These are phyloP conservation scores for Apodemia duryi DNA, from an alignment of 2,888 invertebrate genomes.

Conservation along the genomic window DNA sequence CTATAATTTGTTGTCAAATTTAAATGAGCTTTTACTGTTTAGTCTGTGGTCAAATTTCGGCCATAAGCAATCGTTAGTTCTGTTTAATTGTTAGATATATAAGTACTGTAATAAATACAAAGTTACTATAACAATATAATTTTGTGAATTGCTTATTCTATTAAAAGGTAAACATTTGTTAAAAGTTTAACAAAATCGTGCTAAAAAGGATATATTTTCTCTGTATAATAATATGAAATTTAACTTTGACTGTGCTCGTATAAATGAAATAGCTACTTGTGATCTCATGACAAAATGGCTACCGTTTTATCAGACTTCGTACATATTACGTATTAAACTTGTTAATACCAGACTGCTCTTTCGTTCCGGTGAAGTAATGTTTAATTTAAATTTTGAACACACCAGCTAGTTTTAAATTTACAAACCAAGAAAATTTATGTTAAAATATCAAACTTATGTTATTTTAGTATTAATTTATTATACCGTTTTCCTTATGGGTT, in stretches of 20 bases:
- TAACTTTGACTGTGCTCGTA: neutral
- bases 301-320: neutral
- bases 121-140: too few species aligned
- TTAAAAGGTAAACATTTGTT: too few species aligned
- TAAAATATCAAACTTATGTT: neutral
- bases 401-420: neutral
- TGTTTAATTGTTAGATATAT: too few species aligned
- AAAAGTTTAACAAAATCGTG: too few species aligned
- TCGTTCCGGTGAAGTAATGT: slow-evolving; percentile 17
- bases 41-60: too few species aligned
- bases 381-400: slow-evolving; percentile 23
- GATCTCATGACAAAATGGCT: neutral
- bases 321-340: slow-evolving; percentile 12
- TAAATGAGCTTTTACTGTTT: too few species aligned
- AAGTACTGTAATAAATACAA: too few species aligned
- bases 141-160: too few species aligned
- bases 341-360: slow-evolving; percentile 20
- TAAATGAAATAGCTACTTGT: neutral
- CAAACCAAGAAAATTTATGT: neutral
- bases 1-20: too few species aligned
- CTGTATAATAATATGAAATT: neutral
- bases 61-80: too few species aligned
- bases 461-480: too few species aligned
- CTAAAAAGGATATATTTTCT: neutral
- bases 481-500: too few species aligned